A percentile compares a stretch with the other conserved stretches of the same genome.
phyloP scores from a whole-genome alignment of 2,797 vertebrate genomes.

The Melanotaenia nigrans region DNA sequence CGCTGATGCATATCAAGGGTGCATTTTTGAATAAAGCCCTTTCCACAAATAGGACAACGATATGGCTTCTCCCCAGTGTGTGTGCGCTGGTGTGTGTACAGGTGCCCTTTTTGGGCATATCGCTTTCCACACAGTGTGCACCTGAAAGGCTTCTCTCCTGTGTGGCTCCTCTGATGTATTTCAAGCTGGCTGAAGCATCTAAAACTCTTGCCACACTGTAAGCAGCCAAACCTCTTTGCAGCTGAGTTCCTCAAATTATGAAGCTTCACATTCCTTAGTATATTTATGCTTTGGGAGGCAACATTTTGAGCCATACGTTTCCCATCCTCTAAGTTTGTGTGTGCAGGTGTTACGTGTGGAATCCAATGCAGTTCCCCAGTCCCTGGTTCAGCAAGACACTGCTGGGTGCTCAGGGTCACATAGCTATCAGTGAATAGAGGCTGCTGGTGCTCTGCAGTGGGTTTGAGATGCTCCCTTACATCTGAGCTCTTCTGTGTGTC shows the following conservation, averaged over 20 bases:
- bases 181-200: slow-evolving; percentile 84
- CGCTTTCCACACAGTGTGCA: slow-evolving; percentile 83
- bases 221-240: slow-evolving; percentile 78
- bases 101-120: slow-evolving; percentile 83
- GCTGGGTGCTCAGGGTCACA: slow-evolving; percentile 42
- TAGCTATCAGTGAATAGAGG: slow-evolving; percentile 51
- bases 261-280: slow-evolving; percentile 69
- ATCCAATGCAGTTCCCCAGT: slow-evolving; percentile 57
- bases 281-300: slow-evolving; percentile 48
- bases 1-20: slow-evolving; percentile 85
- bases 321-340: slow-evolving; percentile 43
- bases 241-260: slow-evolving; percentile 62
- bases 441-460: slow-evolving; percentile 42
- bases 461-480: slow-evolving; percentile 43
- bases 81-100: slow-evolving; percentile 85
- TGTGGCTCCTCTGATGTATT: slow-evolving; percentile 85
- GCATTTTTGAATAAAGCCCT: slow-evolving; percentile 85
- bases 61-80: slow-evolving; percentile 86
- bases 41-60: slow-evolving; percentile 81
- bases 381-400: slow-evolving; percentile 21
- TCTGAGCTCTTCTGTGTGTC: slow-evolving; percentile 46
- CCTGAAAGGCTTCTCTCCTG: slow-evolving; percentile 83
- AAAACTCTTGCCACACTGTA: slow-evolving; percentile 82
- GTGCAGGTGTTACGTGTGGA: slow-evolving; percentile 40
- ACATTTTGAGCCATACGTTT: slow-evolving; percentile 52